Percentiles rank a stretch among this genome's conserved stretches.
These are phyloP conservation scores for Ameiurus melas DNA, from an alignment of 2,113 vertebrate genomes.

Conservation along the genomic window DNA sequence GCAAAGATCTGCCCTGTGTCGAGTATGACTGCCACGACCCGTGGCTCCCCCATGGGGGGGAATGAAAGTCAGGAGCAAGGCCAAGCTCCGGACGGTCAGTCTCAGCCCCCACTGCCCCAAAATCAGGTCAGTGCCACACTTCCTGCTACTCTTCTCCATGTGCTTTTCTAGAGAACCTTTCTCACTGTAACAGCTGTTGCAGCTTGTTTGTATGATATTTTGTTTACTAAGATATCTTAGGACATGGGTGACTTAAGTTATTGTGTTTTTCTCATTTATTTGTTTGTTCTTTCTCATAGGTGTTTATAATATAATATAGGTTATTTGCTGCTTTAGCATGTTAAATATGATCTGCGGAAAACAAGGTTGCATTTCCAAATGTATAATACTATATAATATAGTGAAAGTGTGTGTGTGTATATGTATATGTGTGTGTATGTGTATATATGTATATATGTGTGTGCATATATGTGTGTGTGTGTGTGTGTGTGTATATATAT, in stretches of 20 bases:
- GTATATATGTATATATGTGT: too few species aligned
- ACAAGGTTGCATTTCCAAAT: not conserved
- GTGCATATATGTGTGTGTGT: too few species aligned
- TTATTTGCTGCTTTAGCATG: not conserved
- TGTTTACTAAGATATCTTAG: not conserved
- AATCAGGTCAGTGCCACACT: conserved; percentile 84
- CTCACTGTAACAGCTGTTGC: not conserved
- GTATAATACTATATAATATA: not conserved
- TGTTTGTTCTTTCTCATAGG: not conserved
- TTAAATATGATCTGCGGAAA: not conserved
- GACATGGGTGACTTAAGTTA: not conserved
- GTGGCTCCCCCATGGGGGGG: conserved; percentile 99
- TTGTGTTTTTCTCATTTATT: not conserved
- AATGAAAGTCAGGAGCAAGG: conserved; percentile 99
- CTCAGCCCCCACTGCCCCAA: conserved; percentile 96
- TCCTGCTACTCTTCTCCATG: not conserved
- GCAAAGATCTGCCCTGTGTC: conserved; percentile 99
- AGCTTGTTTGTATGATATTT: not conserved
- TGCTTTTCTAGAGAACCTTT: not conserved
- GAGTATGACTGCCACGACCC: conserved; percentile 99
- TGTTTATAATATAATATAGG: not conserved
- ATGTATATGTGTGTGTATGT: too few species aligned
- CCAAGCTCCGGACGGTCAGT: conserved; percentile 98
- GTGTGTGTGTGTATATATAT: too few species aligned
- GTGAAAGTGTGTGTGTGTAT: too few species aligned